Percentiles rank a stretch among this genome's conserved stretches.
phyloP scores from a whole-genome alignment of 2,888 invertebrate genomes.

The Lithophane socia region DNA sequence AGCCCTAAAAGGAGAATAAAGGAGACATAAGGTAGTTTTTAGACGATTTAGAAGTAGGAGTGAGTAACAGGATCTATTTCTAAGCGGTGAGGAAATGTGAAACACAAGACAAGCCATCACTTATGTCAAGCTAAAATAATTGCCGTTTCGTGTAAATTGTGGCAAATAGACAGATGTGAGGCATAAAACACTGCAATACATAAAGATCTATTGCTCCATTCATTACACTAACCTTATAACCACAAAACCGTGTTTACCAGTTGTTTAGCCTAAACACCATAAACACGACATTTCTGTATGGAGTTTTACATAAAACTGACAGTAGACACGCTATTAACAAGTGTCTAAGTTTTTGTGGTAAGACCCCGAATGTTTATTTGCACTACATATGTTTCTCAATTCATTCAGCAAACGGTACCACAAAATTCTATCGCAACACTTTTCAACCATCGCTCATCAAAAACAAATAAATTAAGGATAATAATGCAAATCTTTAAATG shows the following conservation, averaged over 20 bases:
- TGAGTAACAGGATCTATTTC: not conserved
- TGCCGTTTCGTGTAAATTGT: slow-evolving; percentile 32
- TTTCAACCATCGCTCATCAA: slow-evolving; percentile 7
- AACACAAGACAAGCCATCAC: not conserved
- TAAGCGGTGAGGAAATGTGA: not conserved
- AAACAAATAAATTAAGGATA: slow-evolving; percentile 25
- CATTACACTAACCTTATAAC: not conserved
- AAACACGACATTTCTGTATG: no score
- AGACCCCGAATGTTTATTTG: no score
- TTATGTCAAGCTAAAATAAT: slow-evolving; percentile 5
- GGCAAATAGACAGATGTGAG: slow-evolving; percentile 24
- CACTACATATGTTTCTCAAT: not conserved
- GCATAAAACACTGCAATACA: slow-evolving; percentile 15
- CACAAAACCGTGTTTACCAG: no score
- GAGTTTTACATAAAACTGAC: no score
- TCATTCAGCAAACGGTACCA: slow-evolving; percentile 32
- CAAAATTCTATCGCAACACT: not conserved
- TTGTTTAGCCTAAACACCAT: no score
- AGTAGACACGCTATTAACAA: no score
- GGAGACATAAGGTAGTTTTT: not conserved
- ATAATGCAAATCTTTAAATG: slow-evolving; percentile 19
- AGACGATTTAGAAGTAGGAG: not conserved
- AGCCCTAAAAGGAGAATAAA: not conserved
- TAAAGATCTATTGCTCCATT: slow-evolving; percentile 28
- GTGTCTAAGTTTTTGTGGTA: no score